Evolutionary conservation across 2,888 invertebrate genomes (phyloP).

Genomic region (Oligia latruncula): DNA sequence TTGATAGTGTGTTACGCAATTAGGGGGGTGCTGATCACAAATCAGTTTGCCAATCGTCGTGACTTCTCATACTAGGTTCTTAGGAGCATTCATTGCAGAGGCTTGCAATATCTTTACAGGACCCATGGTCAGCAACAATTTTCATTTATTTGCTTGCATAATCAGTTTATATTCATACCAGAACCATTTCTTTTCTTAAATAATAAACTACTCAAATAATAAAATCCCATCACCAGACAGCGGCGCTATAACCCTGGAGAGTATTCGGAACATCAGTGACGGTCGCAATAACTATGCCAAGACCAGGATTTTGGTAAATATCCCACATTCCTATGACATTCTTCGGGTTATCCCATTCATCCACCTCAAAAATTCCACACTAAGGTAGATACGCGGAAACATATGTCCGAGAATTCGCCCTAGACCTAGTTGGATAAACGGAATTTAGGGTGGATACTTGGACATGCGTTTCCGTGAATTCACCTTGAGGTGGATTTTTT

Average conservation of each 20-base stretch:
- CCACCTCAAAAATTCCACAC: background rate
- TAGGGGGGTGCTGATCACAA: too few relatives aligned
- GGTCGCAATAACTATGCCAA: slow-evolving; percentile 11
- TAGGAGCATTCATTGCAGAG: background rate
- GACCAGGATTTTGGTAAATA: slow-evolving; percentile 40
- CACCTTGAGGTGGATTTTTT: background rate
- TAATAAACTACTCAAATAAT: background rate
- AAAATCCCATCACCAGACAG: slow-evolving; percentile 22
- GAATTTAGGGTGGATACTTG: background rate
- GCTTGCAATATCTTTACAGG: background rate
- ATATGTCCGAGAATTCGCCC: background rate
- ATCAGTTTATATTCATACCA: background rate
- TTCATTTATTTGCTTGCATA: too few relatives aligned
- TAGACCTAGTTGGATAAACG: background rate
- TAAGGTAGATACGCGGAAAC: background rate
- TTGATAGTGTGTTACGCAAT: too few relatives aligned
- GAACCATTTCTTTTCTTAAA: background rate
- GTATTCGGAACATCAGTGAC: background rate
- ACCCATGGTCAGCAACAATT: too few relatives aligned
- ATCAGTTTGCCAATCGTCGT: background rate
- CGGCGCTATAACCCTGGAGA: slow-evolving; percentile 34
- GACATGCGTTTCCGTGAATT: background rate
- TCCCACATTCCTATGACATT: background rate
- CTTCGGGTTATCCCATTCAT: background rate
- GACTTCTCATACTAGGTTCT: background rate